phyloP scores from a whole-genome alignment of 2,797 vertebrate genomes.

The Eulemur rubriventer region DNA sequence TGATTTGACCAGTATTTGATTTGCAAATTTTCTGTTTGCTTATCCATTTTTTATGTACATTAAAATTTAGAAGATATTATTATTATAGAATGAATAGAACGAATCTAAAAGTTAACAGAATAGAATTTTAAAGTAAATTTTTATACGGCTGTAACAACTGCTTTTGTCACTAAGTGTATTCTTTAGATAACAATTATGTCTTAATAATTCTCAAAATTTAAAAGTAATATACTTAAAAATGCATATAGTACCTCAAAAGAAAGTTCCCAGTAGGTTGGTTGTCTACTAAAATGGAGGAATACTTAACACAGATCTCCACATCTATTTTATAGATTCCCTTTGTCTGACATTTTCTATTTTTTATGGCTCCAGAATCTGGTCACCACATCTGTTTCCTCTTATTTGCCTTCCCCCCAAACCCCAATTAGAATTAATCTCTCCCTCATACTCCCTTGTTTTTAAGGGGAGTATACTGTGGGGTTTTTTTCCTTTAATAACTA shows the following conservation, averaged over 20 bases:
- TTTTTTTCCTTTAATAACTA: background rate
- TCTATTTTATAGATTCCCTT: background rate
- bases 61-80: background rate
- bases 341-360: background rate
- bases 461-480: background rate
- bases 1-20: background rate
- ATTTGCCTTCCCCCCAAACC: background rate
- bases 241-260: background rate
- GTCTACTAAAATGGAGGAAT: background rate
- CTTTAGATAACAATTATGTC: background rate
- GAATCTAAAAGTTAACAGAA: background rate
- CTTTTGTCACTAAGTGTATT: background rate
- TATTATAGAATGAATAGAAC: background rate
- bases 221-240: background rate
- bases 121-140: background rate
- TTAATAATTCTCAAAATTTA: background rate
- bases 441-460: background rate
- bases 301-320: background rate
- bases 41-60: background rate
- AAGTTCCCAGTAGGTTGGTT: background rate
- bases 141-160: background rate
- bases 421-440: background rate
- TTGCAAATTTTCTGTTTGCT: background rate
- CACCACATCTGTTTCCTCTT: background rate
- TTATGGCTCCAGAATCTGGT: background rate